These are phyloP conservation scores for Marmota monax DNA, from an alignment of 2,113 vertebrate genomes.

Conservation along the genomic window DNA sequence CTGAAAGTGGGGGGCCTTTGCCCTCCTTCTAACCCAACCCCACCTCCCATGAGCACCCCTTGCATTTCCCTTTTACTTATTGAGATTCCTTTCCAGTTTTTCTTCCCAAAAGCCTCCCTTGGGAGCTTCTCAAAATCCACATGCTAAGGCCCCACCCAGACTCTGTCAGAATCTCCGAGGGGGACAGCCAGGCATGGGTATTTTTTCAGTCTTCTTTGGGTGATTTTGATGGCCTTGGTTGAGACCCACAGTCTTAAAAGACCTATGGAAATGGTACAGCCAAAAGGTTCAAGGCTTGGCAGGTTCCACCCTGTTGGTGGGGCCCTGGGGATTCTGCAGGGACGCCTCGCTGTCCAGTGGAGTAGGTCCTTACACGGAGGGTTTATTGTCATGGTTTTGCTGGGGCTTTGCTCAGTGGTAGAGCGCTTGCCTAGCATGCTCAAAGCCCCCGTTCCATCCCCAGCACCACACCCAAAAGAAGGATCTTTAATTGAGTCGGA, in stretches of 20 bases:
- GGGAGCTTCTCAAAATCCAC: not conserved
- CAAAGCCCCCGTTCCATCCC: not conserved
- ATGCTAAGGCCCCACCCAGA: not conserved
- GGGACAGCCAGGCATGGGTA: rapidly evolving
- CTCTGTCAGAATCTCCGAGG: not conserved
- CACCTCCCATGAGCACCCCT: rapidly evolving
- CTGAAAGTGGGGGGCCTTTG: not conserved
- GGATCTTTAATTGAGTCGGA: not conserved
- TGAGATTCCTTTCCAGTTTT: not conserved
- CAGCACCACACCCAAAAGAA: not conserved
- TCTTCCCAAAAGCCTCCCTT: not conserved
- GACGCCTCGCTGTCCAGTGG: rapidly evolving
- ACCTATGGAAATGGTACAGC: rapidly evolving
- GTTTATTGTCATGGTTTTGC: not conserved
- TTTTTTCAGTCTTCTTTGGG: not conserved
- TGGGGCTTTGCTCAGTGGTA: no score
- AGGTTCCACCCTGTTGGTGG: rapidly evolving
- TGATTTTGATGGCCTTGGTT: not conserved
- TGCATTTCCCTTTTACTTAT: not conserved
- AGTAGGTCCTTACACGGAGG: rapidly evolving
- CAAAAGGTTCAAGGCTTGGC: not conserved
- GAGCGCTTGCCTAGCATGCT: no score
- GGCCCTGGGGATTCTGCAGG: not conserved
- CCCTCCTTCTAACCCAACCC: rapidly evolving
- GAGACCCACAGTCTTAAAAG: not conserved